Evolutionary conservation across 2,888 invertebrate species (phyloP).

Genomic region (Diaperis boleti): DNA sequence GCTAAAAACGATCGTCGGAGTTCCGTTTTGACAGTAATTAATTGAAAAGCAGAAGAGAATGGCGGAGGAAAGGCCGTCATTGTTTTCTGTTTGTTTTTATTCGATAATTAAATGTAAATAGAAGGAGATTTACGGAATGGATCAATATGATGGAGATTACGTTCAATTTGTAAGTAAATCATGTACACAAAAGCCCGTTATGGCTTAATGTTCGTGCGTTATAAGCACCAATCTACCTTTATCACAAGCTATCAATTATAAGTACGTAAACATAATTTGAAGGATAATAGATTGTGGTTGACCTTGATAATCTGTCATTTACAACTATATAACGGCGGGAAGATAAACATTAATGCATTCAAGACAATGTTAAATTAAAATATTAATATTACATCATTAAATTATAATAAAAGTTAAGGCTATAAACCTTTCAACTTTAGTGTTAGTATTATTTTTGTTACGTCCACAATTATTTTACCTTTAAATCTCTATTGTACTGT

Average conservation of each 20-base stretch:
- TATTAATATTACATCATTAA: too few species aligned
- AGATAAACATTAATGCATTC: too few species aligned
- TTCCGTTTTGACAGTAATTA: conserved; percentile 34
- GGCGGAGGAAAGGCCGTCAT: conserved; percentile 40
- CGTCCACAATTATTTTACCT: too few species aligned
- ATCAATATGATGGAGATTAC: conserved; percentile 50
- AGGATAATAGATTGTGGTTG: conserved; percentile 15
- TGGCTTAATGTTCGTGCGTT: conserved; percentile 27
- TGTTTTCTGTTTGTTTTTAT: conserved; percentile 51
- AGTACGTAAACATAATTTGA: conserved; percentile 28
- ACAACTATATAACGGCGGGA: too few species aligned
- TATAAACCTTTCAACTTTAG: too few species aligned
- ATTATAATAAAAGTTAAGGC: too few species aligned
- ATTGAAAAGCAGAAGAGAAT: conserved; percentile 28
- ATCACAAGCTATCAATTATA: conserved; percentile 32
- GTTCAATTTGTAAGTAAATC: conserved; percentile 48
- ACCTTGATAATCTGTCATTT: not conserved
- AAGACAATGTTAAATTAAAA: too few species aligned
- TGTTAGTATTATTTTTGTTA: too few species aligned
- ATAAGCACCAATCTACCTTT: conserved; percentile 29
- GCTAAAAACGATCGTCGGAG: conserved; percentile 8
- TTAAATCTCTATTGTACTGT: too few species aligned
- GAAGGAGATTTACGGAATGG: conserved; percentile 45
- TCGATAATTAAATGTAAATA: conserved; percentile 55
- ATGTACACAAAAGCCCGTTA: conserved; percentile 29